Evolutionary conservation across 2,113 vertebrate genomes (phyloP), one percentile per base, ranked within the genome.

Genomic region (Mormyrus lacerda): DNA sequence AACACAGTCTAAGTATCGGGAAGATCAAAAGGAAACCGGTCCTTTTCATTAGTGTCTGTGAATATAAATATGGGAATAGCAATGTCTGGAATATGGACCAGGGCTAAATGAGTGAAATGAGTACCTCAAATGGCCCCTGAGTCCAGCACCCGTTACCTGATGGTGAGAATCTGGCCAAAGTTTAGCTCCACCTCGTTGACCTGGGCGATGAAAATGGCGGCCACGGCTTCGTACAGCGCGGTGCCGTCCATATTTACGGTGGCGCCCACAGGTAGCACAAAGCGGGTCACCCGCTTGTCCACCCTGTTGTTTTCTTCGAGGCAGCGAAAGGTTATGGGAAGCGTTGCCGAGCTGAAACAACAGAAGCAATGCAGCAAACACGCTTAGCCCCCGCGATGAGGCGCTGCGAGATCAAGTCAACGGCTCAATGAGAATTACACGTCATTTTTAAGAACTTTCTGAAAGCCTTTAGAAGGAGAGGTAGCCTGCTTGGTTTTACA

Each of bases 221-320:
- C 98, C 92, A 99, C 95, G 27, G 98, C 98, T 90, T 99, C 98
- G 0, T 99, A 99, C 10, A 99, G 95, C 5, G 98, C 98, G 0
- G 98, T 99, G 90, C 98, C 98, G 0, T 99, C 98, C 98, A 99
- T 99, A 95, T 99, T 99, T 92, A 99, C 97, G 0, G 98, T 99
- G 92, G 98, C 98, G 6, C 98, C 98, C 91, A 99, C 98, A 0
- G 98, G 98, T 88, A 99, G 95, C 39, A 99, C 96, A 10, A 99
- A 99, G 44, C 98, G 96, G 0, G 98, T 99, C 94, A 99, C 97
- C 86, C 97, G 95, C 69, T 97, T 98, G 92, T 99, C 97, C 90
- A 99, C 97, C 0, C 94, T 95, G 10, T 97, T 97, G 93, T 98
- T 98, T 91, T 99, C 97, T 90, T 99, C 98, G 87, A 99, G 94